These are phyloP conservation scores for Tachina fera DNA, from an alignment of 2,888 invertebrate genomes.

Conservation along the genomic window DNA sequence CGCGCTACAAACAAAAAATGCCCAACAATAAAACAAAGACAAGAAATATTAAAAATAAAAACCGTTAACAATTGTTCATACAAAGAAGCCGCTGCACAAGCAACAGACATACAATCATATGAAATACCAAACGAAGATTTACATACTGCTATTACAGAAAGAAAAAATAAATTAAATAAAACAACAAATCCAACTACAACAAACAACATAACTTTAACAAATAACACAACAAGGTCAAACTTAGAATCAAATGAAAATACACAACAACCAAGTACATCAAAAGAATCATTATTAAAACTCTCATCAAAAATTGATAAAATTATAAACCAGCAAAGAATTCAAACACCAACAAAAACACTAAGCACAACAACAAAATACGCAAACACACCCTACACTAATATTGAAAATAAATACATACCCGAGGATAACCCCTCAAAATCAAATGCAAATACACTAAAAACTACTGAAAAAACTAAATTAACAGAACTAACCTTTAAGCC, in stretches of 20 bases:
- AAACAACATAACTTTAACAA: not conserved
- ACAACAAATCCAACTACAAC: not conserved
- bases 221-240: not conserved
- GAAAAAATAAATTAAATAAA: conserved; percentile 4
- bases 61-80: conserved; percentile 21
- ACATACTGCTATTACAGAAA: not conserved
- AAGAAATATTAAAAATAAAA: conserved; percentile 54
- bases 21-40: conserved; percentile 18
- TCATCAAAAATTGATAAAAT: too few relatives aligned
- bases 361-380: too few relatives aligned
- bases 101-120: not conserved
- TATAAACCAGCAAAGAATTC: too few relatives aligned
- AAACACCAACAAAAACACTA: too few relatives aligned
- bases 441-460: too few relatives aligned
- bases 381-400: too few relatives aligned
- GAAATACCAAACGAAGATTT: not conserved
- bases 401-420: too few relatives aligned
- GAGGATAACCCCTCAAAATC: too few relatives aligned
- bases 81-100: conserved; percentile 16
- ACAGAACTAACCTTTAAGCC: too few relatives aligned
- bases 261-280: not conserved
- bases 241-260: not conserved
- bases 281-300: not conserved
- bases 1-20: conserved; percentile 43
- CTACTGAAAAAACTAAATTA: too few relatives aligned